Conservation (phyloP, 2,113 vertebrate genomes). For the Leucoraja erinaceus region DNA sequence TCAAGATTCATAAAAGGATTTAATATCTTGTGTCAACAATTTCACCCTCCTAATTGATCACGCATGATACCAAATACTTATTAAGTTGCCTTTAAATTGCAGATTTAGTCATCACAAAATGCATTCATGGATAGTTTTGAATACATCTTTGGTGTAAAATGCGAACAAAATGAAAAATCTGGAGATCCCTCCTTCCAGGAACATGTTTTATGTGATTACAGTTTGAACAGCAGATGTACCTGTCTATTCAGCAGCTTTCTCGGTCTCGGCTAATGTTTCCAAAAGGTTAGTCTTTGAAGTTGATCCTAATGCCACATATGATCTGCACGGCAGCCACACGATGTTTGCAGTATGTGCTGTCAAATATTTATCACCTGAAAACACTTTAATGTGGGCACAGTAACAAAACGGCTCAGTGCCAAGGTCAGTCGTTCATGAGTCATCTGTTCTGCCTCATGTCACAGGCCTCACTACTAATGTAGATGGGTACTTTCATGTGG, state of each 20-base stretch:
- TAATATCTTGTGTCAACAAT: not conserved
- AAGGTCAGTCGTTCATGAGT: not conserved
- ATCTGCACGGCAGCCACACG: not conserved
- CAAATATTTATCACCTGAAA: constrained; percentile 12
- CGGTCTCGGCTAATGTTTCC: not conserved
- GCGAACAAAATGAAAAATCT: not conserved
- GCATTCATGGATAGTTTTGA: not conserved
- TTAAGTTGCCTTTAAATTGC: not conserved
- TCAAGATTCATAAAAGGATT: not conserved
- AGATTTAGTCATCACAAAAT: not conserved
- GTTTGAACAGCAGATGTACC: not conserved
- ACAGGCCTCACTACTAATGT: not conserved
- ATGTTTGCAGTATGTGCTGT: not conserved
- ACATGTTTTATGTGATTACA: not conserved
- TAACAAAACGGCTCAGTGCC: not conserved
- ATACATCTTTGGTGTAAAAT: not conserved
- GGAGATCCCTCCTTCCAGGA: not conserved
- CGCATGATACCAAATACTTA: not conserved
- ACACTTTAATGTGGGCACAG: not conserved
- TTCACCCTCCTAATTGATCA: not conserved
- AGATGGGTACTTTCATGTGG: not conserved
- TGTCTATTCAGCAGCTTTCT: not conserved
- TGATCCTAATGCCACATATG: not conserved
- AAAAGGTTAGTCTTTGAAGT: not conserved
- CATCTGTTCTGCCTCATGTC: not conserved